Base-by-base conservation (phyloP, 92 coral and sea anemone genomes). In the Heteractis magnifica region DNA sequence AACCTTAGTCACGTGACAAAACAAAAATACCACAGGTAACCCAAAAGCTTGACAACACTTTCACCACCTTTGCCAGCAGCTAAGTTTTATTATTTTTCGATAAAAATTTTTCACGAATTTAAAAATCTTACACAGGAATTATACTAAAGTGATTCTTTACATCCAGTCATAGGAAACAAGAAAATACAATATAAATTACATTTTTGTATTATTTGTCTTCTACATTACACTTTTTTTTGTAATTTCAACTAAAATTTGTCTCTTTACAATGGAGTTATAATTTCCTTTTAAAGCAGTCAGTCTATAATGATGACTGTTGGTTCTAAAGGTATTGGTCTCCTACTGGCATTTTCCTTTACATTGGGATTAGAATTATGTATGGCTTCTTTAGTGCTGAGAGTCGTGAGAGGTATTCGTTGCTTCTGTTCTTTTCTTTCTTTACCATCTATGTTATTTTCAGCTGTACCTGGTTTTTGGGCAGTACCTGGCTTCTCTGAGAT, bases 241-340 rank as follows among this genome's bases (percentile, higher is more conserved):
- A 53, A 53, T 53, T 53, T 53, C 44, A 34, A 34, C 44, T 34
- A 34, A 34, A 34, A 34, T 34, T 34, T 34, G 44, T 34, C 3
- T 34, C 2, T 34, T 34, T 34, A 34, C 44, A 34, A 2, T 34
- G 44, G 44, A 34, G 44, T 34, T 34, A 34, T 2, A 34, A 34
- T 49, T 76, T 52, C 41, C 5, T 10, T 52, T 71, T n/a, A 26
- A n/a, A 18, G 7, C 65, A 76, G 18, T 51, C 41, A 82, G 0
- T 87, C 90, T 13, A 90, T 16, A 12, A 90, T 83, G 71, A 90
- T 87, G 26, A 90, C 64, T 18, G 60, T 81, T 6, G 93, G 93
- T 73, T 90, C 93, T 60, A 90, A 52, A 5, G 93, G 93, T 53
- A 90, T 90, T 8, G 88, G 93, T 41, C 77, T 83, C 53, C 82